phyloP scores from a whole-genome alignment of 2,888 invertebrate genomes.

The Cyclophora punctaria region DNA sequence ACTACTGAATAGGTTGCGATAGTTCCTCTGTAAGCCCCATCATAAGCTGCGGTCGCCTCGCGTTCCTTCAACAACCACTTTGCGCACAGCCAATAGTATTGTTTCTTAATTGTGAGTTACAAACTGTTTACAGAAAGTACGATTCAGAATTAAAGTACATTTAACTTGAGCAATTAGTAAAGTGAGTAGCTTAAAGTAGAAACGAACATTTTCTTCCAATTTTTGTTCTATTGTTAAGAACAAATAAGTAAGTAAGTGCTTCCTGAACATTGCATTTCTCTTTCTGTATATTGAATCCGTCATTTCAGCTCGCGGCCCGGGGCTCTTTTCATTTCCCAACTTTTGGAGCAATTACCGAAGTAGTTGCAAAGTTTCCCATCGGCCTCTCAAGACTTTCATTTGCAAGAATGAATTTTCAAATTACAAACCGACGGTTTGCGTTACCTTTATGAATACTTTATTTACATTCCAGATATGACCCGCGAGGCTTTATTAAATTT shows the following conservation, averaged over 20 bases:
- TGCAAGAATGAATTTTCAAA: constrained; percentile 36
- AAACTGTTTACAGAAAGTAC: too few relatives aligned
- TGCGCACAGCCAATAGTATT: too few relatives aligned
- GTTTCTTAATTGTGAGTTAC: too few relatives aligned
- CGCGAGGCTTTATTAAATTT: too few relatives aligned
- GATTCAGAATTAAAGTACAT: too few relatives aligned
- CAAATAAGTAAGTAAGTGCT: not conserved
- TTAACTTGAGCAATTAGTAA: too few relatives aligned
- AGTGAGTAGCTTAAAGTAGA: too few relatives aligned
- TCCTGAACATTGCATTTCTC: constrained; percentile 19
- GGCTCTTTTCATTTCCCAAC: constrained; percentile 49
- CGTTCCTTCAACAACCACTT: too few relatives aligned
- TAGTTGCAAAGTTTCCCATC: constrained; percentile 52
- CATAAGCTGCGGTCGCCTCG: too few relatives aligned
- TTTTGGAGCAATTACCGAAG: constrained; percentile 63
- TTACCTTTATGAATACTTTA: constrained; percentile 16
- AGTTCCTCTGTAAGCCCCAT: too few relatives aligned
- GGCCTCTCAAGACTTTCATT: constrained; percentile 43
- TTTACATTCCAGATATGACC: constrained; percentile 1
- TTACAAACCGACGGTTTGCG: constrained; percentile 30
- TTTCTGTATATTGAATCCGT: constrained; percentile 37
- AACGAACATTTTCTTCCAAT: not conserved
- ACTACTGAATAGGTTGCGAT: too few relatives aligned
- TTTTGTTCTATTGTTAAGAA: not conserved
- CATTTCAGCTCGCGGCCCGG: constrained; percentile 39